Base-by-base conservation (phyloP, 1,140 invertebrate genomes). In the Drosophila sechellia region DNA sequence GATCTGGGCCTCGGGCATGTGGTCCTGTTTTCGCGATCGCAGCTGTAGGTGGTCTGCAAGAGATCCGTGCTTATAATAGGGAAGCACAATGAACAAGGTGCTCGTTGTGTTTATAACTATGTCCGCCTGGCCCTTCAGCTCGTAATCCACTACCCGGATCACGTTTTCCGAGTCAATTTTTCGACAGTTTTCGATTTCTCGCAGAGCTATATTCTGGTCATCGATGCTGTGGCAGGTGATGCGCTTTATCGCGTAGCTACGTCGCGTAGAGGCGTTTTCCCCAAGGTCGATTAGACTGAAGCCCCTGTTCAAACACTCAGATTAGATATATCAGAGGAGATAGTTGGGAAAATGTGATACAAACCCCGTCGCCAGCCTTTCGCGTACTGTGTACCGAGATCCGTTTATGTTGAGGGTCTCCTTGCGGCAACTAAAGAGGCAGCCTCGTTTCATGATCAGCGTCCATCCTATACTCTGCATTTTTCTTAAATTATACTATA, bases 221-320 rank as follows among this genome's bases (percentile, higher is more conserved):
- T 97, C 96, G 68, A 95, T 93, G 55, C 95, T 95, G 92, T 97
- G 96, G 90, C 96, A 97, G 43, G 94, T 94, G 45, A 98, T 97
- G 81, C 96, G 94, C 93, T 98, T 98, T 39, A 97, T 91, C 11
- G 97, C 97, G 94, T 95, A 97, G 59, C 94, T 93, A 69, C 95
- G 95, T 75, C 95, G 95, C 10, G 94, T 95, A n/a, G 93, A 61
- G n/a, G 92, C 78, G 92, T 97, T 95, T 92, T 97, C 96, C 3
- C 96, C 95, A 68, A 98, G 93, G 79, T 96, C 95, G 57, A 98
- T 96, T 63, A 95, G 95, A 90, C 96, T 97, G 85, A 98, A 98
- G 17, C 97, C 97, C 25, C 97, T 97, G 90, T 10, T 58, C 6
- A 55, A 35, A 65, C 4, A 56, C 31, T 50, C 25, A 70, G 56